Evolutionary conservation across 1,140 invertebrate species (phyloP).

Genomic region (Leptopilina boulardi): DNA sequence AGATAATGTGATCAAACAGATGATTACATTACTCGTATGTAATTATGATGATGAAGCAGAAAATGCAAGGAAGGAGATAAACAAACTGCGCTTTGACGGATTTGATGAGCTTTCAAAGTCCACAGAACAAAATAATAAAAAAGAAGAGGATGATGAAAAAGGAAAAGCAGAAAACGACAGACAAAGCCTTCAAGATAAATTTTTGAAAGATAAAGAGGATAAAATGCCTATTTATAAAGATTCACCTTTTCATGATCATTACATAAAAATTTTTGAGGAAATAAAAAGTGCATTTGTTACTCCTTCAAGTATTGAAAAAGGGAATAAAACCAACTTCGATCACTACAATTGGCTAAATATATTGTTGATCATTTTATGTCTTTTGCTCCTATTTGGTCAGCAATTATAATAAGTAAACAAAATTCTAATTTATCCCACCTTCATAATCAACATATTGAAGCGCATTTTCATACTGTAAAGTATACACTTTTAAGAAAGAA

Average conservation of each 20-base stretch:
- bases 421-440: conserved; percentile 33
- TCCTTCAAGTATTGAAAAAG: too few relatives aligned
- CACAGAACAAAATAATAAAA: neutral
- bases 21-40: neutral
- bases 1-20: neutral
- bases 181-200: neutral
- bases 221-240: neutral
- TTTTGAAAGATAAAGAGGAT: neutral
- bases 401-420: conserved; percentile 13
- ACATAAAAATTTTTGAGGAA: neutral
- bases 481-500: neutral
- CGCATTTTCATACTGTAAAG: conserved; percentile 41
- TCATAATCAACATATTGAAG: conserved; percentile 42
- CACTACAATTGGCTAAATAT: conserved; percentile 5
- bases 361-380: conserved; percentile 42
- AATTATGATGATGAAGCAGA: neutral
- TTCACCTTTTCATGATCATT: neutral
- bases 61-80: too few relatives aligned
- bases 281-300: neutral
- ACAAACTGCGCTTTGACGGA: neutral
- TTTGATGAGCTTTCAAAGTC: neutral
- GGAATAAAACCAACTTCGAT: too few relatives aligned
- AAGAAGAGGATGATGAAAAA: neutral
- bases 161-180: neutral
- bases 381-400: conserved; percentile 41